Percentiles rank a stretch among this genome's conserved stretches.
Evolutionary conservation across 2,888 invertebrate species (phyloP).

Genomic region (Drosophila monieri): DNA sequence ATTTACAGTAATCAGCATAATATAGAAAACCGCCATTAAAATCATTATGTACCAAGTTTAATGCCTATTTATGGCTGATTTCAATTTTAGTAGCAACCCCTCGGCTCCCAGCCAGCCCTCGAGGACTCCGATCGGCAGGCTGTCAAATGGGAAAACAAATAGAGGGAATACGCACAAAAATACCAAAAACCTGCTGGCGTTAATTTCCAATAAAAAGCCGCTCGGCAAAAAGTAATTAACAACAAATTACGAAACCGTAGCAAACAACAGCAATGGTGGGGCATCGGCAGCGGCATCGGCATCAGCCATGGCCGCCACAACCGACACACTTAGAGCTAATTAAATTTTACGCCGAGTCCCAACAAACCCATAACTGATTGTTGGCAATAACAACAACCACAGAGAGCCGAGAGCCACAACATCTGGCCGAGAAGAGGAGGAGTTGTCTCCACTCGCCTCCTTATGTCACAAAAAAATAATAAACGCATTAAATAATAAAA

Average conservation of each 20-base stretch:
- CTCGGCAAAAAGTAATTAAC: constrained; percentile 69
- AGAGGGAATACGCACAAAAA: constrained; percentile 20
- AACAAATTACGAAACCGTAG: constrained; percentile 67
- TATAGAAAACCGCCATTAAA: constrained; percentile 55
- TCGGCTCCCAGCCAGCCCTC: too few species aligned
- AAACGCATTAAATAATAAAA: constrained; percentile 11
- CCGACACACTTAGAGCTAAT: constrained; percentile 72
- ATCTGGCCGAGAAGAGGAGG: constrained; percentile 19
- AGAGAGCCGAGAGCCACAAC: constrained; percentile 27
- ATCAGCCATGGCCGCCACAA: constrained; percentile 32
- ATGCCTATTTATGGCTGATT: constrained; percentile 61
- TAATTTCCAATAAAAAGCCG: constrained; percentile 69
- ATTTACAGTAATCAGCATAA: constrained; percentile 53
- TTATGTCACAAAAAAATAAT: constrained; percentile 8
- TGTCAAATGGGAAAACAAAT: constrained; percentile 25
- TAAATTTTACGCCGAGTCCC: constrained; percentile 57
- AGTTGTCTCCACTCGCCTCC: constrained; percentile 6
- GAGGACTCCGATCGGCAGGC: not conserved
- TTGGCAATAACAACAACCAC: constrained; percentile 37
- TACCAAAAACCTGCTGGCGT: constrained; percentile 59
- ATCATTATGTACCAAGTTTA: constrained; percentile 50
- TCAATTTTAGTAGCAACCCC: constrained; percentile 55
- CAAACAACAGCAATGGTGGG: constrained; percentile 13
- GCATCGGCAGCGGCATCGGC: constrained; percentile 16
- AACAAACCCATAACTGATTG: constrained; percentile 47